Percentiles rank a stretch among this genome's conserved stretches.
These are phyloP conservation scores for Drosophila arizonae DNA, from an alignment of 1,140 invertebrate genomes.

Conservation along the genomic window DNA sequence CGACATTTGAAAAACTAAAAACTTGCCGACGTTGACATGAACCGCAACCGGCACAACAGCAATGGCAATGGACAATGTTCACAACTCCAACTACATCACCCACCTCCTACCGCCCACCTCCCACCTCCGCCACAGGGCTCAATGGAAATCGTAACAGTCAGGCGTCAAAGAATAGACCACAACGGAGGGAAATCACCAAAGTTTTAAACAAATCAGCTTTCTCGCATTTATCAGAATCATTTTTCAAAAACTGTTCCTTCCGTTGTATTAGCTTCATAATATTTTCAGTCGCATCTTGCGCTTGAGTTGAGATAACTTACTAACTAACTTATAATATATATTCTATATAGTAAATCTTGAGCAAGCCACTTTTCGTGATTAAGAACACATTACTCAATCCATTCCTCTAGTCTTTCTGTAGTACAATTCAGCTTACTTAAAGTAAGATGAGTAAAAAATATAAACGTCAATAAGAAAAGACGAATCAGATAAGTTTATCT, in stretches of 20 bases:
- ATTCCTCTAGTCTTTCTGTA: too few species aligned
- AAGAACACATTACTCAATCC: too few species aligned
- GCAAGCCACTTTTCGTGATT: too few species aligned
- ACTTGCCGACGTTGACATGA: conserved; percentile 62
- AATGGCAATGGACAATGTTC: conserved; percentile 7
- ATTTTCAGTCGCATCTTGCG: not conserved
- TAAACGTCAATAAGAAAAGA: too few species aligned
- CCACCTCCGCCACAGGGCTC: conserved; percentile 3
- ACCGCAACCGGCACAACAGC: conserved; percentile 48
- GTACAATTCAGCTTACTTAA: too few species aligned
- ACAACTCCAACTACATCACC: conserved; percentile 5
- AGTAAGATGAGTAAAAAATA: too few species aligned
- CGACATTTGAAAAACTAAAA: conserved; percentile 79
- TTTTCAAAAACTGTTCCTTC: conserved; percentile 3
- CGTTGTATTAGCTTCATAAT: conserved; percentile 25
- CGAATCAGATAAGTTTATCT: too few species aligned
- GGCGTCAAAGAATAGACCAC: conserved; percentile 26
- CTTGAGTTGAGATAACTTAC: not conserved
- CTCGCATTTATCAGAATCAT: conserved; percentile 68
- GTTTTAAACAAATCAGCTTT: conserved; percentile 59
- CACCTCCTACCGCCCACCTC: too few species aligned
- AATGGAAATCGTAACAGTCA: conserved; percentile 23
- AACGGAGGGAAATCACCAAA: conserved; percentile 56
- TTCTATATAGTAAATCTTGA: too few species aligned
- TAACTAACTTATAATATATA: not conserved